Evolutionary conservation across 2,797 vertebrate species (phyloP).

Genomic region (Potorous gilbertii): DNA sequence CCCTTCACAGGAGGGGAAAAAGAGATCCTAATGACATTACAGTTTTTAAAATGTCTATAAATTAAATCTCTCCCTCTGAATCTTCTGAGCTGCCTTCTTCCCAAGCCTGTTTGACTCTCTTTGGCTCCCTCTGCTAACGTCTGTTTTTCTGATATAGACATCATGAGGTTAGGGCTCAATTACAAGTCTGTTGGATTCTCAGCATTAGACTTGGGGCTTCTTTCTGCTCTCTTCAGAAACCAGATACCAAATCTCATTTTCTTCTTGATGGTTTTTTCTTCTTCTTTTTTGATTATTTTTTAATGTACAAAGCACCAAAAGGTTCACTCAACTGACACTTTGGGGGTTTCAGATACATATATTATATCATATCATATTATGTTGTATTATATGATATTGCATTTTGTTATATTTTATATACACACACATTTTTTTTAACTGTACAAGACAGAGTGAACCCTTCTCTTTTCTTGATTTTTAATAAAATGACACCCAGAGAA

Average conservation of each 20-base stretch:
- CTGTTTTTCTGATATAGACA: conserved; percentile 86
- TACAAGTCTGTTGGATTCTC: conserved; percentile 81
- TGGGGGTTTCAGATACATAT: conserved; percentile 32
- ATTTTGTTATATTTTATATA: background rate
- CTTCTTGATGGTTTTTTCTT: conserved; percentile 64
- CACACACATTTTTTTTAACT: conserved; percentile 14
- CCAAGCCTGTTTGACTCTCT: conserved; percentile 77
- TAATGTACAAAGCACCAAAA: conserved; percentile 64
- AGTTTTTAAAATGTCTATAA: conserved; percentile 82
- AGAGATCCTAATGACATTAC: conserved; percentile 75
- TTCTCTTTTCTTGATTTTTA: conserved; percentile 20
- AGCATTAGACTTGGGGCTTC: conserved; percentile 76
- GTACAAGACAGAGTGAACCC: conserved; percentile 30
- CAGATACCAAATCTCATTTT: conserved; percentile 69
- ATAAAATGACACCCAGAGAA: conserved; percentile 29
- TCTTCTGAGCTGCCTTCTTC: conserved; percentile 74
- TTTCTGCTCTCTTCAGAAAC: conserved; percentile 76
- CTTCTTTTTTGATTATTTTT: conserved; percentile 41
- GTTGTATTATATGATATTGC: background rate
- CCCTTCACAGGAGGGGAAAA: conserved; percentile 73
- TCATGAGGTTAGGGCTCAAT: conserved; percentile 85
- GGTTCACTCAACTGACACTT: conserved; percentile 41
- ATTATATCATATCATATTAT: too few relatives aligned
- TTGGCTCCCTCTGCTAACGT: conserved; percentile 74
- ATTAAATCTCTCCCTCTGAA: conserved; percentile 77